A percentile compares a stretch with the other conserved stretches of the same genome.
These are phyloP conservation scores for Eutolmus rufibarbis DNA, from an alignment of 2,888 invertebrate genomes.

Conservation along the genomic window DNA sequence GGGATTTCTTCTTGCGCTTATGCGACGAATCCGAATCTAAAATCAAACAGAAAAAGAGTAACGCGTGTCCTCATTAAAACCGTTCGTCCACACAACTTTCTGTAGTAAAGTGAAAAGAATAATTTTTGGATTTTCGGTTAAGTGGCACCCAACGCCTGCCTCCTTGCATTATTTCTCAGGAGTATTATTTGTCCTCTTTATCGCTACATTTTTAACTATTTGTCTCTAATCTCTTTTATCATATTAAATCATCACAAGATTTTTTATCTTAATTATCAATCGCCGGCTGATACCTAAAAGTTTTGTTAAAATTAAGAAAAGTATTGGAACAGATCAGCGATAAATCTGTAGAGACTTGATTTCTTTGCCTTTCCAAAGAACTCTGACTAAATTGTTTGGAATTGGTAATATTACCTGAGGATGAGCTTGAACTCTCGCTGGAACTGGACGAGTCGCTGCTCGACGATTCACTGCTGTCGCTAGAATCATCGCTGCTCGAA, in stretches of 20 bases:
- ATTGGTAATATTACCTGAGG: conserved; percentile 40
- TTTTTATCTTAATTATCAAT: conserved; percentile 46
- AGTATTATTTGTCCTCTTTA: conserved; percentile 13
- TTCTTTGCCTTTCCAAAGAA: conserved; percentile 2
- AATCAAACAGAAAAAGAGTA: conserved; percentile 40
- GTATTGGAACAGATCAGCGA: background rate
- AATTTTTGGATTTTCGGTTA: background rate
- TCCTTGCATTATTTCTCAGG: conserved; percentile 6
- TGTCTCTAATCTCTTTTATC: conserved; percentile 42
- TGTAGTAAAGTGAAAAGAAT: conserved; percentile 10
- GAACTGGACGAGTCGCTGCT: conserved; percentile 73
- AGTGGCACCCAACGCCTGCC: background rate
- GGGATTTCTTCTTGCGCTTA: conserved; percentile 26
- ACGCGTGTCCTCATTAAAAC: conserved; percentile 37
- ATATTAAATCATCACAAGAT: conserved; percentile 33
- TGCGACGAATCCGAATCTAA: conserved; percentile 27
- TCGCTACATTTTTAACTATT: conserved; percentile 38
- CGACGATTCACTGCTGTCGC: conserved; percentile 65
- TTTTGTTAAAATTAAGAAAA: conserved; percentile 46
- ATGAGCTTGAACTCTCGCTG: conserved; percentile 53
- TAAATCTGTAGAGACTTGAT: background rate
- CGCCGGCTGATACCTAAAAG: conserved; percentile 47
- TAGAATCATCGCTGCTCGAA: conserved; percentile 66
- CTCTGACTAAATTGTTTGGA: background rate
- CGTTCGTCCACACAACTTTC: conserved; percentile 29